Evolutionary conservation across 2,797 vertebrate species (phyloP).

Genomic region (Heterohyrax brucei): DNA sequence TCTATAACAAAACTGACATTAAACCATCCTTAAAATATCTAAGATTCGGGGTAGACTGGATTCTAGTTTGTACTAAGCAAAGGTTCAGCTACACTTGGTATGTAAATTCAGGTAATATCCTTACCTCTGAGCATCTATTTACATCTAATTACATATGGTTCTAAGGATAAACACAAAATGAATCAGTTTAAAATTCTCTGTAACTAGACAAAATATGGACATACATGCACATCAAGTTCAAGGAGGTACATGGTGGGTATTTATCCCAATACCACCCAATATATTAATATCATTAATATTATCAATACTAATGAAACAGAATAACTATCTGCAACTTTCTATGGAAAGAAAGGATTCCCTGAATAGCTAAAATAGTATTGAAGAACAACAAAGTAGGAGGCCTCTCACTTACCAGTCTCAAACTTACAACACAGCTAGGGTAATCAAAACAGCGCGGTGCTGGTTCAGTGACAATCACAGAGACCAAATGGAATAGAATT

Average conservation of each 20-base stretch:
- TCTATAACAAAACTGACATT: conserved; percentile 19
- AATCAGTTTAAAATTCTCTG: conserved; percentile 7
- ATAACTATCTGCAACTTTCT: no score
- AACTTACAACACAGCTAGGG: no score
- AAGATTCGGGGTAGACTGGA: not conserved
- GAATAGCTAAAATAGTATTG: no score
- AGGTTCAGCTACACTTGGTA: not conserved
- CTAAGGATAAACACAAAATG: conserved; percentile 47
- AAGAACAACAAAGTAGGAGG: no score
- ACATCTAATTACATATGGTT: not conserved
- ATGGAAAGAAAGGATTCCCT: no score
- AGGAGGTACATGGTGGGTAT: not conserved
- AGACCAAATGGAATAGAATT: no score
- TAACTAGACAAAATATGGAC: not conserved
- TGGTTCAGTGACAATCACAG: no score
- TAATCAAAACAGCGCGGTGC: no score
- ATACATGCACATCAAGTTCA: not conserved
- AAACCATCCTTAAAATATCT: not conserved
- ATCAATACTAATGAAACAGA: no score
- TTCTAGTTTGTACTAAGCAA: not conserved
- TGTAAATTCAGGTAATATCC: not conserved
- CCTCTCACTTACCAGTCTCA: no score
- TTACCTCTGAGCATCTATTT: not conserved
- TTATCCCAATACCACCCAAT: no score
- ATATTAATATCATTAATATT: no score